Evolutionary conservation across 2,113 vertebrate species (phyloP), one percentile per base, ranked within the genome.

Genomic region (Myotis brandtii): DNA sequence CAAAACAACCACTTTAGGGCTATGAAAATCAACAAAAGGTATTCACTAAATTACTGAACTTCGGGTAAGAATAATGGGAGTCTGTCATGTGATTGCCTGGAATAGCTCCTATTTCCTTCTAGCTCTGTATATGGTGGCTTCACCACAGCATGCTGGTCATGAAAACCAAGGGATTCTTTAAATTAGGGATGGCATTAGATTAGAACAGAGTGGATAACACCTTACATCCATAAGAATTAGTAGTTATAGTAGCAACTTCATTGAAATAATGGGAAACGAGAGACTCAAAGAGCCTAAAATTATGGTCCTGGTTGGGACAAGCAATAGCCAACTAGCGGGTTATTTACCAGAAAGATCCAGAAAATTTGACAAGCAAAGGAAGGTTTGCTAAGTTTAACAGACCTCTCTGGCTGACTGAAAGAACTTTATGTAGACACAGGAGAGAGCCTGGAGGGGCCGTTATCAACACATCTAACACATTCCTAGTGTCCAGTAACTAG

Each of bases 41-140:
- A 72, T 70, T 48, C 23, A 70, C 40, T 6, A 14, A 66, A 34
- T 5, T 85, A 25, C 12, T 86, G 18, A 85, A 54, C 4, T 64
- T 32, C 82, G 40, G 5, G 0, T 64, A 89, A 67, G 27, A 86
- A 20, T 20, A 52, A 9, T 14, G 13, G 5, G 0, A 75, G 1
- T 48, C 37, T 87, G 6, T 6, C 1, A n/a, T 66, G 30, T 37
- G 86, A 32, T 37, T 80, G 12, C 9, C 10, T 25, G 30, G 32
- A 2, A 17, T 54, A 21, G 13, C 12, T 86, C 0, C 4, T 50
- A 6, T 76, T 87, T 86, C 5, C 20, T 50, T 0, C 3, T 2
- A 6, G 9, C 8, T 79, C 6, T 66, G 1, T 37, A 8, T 9
- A 11, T 30, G 0, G 13, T 23, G 1, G 1, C 14, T 37, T 56